Base-by-base conservation (phyloP, 2,888 invertebrate genomes). In the Kuschelorhynchus macadamiae region DNA sequence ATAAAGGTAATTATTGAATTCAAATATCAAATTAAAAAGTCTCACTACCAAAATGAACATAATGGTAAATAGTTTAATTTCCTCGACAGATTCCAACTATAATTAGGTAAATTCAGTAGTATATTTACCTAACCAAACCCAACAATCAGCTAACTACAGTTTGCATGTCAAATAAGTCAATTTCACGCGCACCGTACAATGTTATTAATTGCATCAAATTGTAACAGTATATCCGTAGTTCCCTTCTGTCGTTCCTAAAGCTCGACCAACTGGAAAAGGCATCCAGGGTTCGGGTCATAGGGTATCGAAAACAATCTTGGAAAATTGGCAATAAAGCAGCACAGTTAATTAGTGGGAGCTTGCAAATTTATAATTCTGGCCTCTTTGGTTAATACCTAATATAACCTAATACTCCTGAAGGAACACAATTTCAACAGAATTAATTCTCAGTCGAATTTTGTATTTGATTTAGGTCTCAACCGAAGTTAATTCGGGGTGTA, bases 161-260 rank as follows among this genome's bases (percentile, higher is more conserved):
- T 42, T 25, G 21, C 21, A 49, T 53, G 39, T 17, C 21, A 41
- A 60, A 41, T 49, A 16, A 50, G 50, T 36, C 32, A 32, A 33
- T 44, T 57, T 57, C 36, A 50, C 36, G 50, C 50, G 18, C 20
- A 36, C 50, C 36, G 50, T 50, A 36, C 36, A 50, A 50, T 50
- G 50, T 50, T 50, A 50, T 50, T 50, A 50, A 50, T 50, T 50
- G 50, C 50, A 50, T 50, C 50, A 50, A 33, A 50, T 50, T 50
- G 36, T 50, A 33, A 50, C 36, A 36, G 50, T 50, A 50, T 50
- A 32, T 50, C 50, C 50, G 50, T 33, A 33, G 25, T 36, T 50
- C 50, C 50, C 50, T 50, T 20, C 33, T 50, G 33, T 50, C 50
- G 50, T 33, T 50, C 7, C 36, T 36, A 50, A 50, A 50, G 50